Percentiles rank a stretch among this genome's conserved stretches.
phyloP scores from a whole-genome alignment of 64 coral and sea anemone species.

The Exaiptasia diaphana region DNA sequence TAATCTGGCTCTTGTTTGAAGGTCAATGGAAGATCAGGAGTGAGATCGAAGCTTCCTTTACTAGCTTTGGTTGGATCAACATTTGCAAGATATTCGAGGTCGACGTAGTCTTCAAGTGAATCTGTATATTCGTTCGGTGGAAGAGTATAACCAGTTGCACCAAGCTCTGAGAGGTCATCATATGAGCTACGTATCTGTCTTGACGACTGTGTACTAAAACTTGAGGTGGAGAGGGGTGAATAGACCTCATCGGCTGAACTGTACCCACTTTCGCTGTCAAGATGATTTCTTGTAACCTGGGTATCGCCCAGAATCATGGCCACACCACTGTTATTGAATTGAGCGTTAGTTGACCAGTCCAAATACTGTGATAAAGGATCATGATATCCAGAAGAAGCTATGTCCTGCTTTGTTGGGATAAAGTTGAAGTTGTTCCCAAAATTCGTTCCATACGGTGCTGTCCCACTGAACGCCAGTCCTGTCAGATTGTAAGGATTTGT shows the following conservation, averaged over 20 bases:
- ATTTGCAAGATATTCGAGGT: slow-evolving; percentile 7
- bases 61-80: slow-evolving; percentile 5
- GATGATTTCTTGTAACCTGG: not conserved
- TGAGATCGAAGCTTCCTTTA: not conserved
- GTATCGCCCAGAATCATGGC: slow-evolving; percentile 53
- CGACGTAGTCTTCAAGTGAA: slow-evolving; percentile 61
- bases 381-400: not conserved
- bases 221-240: slow-evolving; percentile 43
- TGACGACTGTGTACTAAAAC: slow-evolving; percentile 19
- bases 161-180: slow-evolving; percentile 48
- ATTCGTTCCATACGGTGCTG: slow-evolving; percentile 18
- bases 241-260: slow-evolving; percentile 68
- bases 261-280: slow-evolving; percentile 80
- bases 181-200: not conserved
- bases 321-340: slow-evolving; percentile 15
- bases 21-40: too few species aligned
- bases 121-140: slow-evolving; percentile 47
- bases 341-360: slow-evolving; percentile 26
- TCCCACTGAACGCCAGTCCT: not conserved
- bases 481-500: slow-evolving; percentile 49
- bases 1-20: slow-evolving; percentile 3
- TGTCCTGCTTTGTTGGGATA: slow-evolving; percentile 10
- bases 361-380: slow-evolving; percentile 46
- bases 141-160: slow-evolving; percentile 64
- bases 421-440: slow-evolving; percentile 1